These are phyloP conservation scores for Rhyacophila evoluta DNA, from an alignment of 2,888 invertebrate species.

Conservation along the genomic window DNA sequence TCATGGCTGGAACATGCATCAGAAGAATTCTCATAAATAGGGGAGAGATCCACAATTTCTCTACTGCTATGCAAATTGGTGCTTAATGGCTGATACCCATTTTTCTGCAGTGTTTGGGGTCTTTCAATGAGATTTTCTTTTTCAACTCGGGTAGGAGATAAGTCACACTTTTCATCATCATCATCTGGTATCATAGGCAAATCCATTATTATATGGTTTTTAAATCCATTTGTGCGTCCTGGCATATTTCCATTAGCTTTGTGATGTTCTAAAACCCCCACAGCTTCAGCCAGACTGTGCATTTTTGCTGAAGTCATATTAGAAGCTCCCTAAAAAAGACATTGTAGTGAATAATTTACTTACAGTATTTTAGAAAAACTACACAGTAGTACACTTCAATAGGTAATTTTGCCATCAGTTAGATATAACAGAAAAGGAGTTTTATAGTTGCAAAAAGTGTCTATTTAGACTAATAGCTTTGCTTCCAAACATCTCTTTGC, in stretches of 20 bases:
- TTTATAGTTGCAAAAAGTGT: too few relatives aligned
- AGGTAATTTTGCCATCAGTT: too few relatives aligned
- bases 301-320: conserved; percentile 54
- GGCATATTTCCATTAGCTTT: conserved; percentile 63
- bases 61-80: conserved; percentile 60
- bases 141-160: conserved; percentile 58
- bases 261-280: conserved; percentile 51
- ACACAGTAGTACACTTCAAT: too few relatives aligned
- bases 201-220: conserved; percentile 68
- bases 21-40: conserved; percentile 69
- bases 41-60: conserved; percentile 67
- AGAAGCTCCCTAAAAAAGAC: conserved; percentile 43
- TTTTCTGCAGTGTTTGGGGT: conserved; percentile 60
- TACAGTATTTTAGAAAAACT: too few relatives aligned
- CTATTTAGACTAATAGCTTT: too few relatives aligned
- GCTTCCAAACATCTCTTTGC: too few relatives aligned
- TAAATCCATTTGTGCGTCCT: conserved; percentile 66
- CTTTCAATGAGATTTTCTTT: conserved; percentile 54
- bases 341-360: too few relatives aligned
- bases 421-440: too few relatives aligned
- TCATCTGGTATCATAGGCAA: conserved; percentile 67
- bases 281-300: conserved; percentile 54
- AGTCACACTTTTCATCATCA: conserved; percentile 67
- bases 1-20: conserved; percentile 69
- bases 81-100: conserved; percentile 63